Evolutionary conservation across 2,113 vertebrate genomes (phyloP), one percentile per base, ranked within the genome.

Genomic region (Caranx ignobilis): DNA sequence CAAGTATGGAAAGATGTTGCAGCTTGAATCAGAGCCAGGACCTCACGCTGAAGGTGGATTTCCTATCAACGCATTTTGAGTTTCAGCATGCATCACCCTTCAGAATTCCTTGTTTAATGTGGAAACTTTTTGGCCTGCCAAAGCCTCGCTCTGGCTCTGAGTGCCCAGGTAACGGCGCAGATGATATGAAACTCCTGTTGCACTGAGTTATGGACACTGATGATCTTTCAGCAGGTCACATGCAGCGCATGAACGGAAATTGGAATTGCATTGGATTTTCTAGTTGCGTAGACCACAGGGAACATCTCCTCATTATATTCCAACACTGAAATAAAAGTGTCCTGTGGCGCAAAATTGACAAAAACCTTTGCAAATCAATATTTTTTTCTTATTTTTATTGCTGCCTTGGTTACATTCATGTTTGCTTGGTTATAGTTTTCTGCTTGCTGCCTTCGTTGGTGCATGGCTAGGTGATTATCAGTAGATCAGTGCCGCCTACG

Each of bases 61-160:
- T 69, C 45, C 52, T 2, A 41, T 80, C 71, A 66, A 19, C 55
- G 64, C 5, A 54, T 54, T 71, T 77, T 81, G 74, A 79, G 61
- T 65, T 71, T 84, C 12, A 76, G 47, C 81, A 75, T 39, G 73
- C 66, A 47, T 10, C 60, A 34, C 57, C 65, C 45, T 56, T 72
- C 18, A 13, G n/a, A 71, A 77, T 77, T 78, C 72, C 31, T 88
- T 26, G 34, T 86, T 64, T 91, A 85, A 91, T 89, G 80, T 89
- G 89, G 89, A 90, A 92, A 92, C 32, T n/a, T 45, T 35, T 19
- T 34, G 18, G 31, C 66, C 52, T 84, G 83, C 88, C 88, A 87
- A 84, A 75, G 65, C 66, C 26, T 6, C 11, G 50, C 37, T 71
- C 57, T 74, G 75, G 32, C 39, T 35, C 21, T 6, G 26, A 71